A percentile compares a stretch with the other conserved stretches of the same genome.
Conservation (phyloP, 2,797 vertebrate genomes). For the Taeniopygia guttata region DNA sequence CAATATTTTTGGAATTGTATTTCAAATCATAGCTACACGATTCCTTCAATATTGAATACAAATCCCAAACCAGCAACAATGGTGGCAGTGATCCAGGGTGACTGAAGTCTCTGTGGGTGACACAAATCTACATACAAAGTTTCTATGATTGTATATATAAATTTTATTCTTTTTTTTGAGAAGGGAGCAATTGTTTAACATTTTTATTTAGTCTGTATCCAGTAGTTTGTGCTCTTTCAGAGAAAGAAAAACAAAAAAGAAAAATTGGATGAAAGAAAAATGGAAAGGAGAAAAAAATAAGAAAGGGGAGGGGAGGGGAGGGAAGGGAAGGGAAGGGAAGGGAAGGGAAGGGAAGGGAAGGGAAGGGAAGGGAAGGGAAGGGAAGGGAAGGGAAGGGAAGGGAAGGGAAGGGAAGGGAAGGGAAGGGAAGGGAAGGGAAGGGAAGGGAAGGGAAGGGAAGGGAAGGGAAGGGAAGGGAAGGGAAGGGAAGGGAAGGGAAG, state of each 20-base stretch:
- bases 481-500: no score
- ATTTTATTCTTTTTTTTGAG: neutral
- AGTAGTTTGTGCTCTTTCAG: neutral
- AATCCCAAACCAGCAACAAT: slow-evolving; percentile 11
- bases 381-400: no score
- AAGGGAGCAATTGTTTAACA: neutral
- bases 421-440: no score
- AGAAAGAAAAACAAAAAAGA: neutral
- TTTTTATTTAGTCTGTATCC: neutral
- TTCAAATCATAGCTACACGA: neutral
- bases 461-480: no score
- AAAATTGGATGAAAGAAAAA: neutral
- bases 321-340: rapidly evolving
- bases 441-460: no score
- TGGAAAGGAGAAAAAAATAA: neutral
- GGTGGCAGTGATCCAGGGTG: slow-evolving; percentile 1
- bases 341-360: rapidly evolving
- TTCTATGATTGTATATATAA: neutral
- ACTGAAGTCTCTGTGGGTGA: neutral
- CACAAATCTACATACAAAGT: neutral
- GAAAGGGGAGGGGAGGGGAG: rapidly evolving
- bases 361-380: no score
- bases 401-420: no score
- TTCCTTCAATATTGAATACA: slow-evolving; percentile 15
- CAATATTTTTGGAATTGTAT: neutral